Evolutionary conservation across 2,888 invertebrate genomes (phyloP).

Genomic region (Anagyrus pseudococci): DNA sequence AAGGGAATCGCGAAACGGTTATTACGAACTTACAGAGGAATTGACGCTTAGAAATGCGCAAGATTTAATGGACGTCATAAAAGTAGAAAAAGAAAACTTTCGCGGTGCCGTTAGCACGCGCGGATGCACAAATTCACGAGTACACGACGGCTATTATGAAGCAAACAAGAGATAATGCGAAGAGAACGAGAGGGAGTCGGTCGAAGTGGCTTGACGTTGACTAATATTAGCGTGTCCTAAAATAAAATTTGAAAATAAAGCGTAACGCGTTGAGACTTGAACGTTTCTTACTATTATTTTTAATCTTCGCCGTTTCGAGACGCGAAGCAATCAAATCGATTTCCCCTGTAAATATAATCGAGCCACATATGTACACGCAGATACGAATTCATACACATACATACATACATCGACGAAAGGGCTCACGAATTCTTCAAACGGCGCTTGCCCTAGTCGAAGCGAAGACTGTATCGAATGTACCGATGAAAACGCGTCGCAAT

Average conservation of each 20-base stretch:
- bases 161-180: too few species aligned
- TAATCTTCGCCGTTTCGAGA: constrained; percentile 18
- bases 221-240: too few species aligned
- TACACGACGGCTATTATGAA: too few species aligned
- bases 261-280: too few species aligned
- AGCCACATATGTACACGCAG: constrained; percentile 19
- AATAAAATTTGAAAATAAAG: too few species aligned
- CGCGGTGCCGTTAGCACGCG: not conserved
- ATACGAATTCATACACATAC: constrained; percentile 10
- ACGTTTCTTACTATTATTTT: constrained; percentile 17
- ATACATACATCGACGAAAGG: constrained; percentile 19
- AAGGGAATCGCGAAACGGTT: too few species aligned
- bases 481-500: constrained; percentile 23
- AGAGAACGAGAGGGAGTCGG: too few species aligned
- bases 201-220: too few species aligned
- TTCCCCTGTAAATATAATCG: constrained; percentile 36
- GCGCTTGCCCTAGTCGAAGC: not conserved
- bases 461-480: constrained; percentile 35
- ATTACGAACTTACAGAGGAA: constrained; percentile 18
- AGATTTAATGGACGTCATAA: constrained; percentile 5
- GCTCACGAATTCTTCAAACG: not conserved
- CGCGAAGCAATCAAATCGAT: constrained; percentile 25
- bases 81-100: too few species aligned
- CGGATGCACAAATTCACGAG: not conserved
- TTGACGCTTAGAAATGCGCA: constrained; percentile 29